These are phyloP conservation scores for Tetragnatha montana DNA, from an alignment of 2,888 invertebrate genomes.

Conservation along the genomic window DNA sequence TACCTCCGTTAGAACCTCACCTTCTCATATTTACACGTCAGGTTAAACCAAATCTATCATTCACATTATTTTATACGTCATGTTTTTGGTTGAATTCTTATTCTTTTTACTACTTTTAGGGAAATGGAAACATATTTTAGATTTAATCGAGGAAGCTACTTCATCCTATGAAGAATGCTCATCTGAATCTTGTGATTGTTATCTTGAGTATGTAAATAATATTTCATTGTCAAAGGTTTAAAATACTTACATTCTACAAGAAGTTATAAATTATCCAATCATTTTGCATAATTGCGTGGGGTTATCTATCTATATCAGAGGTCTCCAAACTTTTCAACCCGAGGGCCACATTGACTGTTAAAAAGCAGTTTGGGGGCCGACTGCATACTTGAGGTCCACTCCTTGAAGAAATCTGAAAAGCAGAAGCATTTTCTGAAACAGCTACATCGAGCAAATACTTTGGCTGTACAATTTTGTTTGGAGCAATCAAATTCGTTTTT, in stretches of 20 bases:
- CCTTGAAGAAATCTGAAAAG: too few relatives aligned
- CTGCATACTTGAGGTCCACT: background rate
- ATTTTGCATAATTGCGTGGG: background rate
- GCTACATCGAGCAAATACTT: too few relatives aligned
- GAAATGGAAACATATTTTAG: slow-evolving; percentile 25
- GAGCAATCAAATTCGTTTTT: too few relatives aligned
- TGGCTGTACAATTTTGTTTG: too few relatives aligned
- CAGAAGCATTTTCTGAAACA: too few relatives aligned
- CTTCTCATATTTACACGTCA: slow-evolving; percentile 25
- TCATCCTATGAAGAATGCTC: slow-evolving; percentile 41
- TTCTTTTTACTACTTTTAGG: background rate
- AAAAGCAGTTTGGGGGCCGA: background rate
- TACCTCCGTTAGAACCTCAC: background rate
- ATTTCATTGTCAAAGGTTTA: background rate
- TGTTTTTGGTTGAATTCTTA: background rate
- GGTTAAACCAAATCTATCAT: slow-evolving; percentile 2
- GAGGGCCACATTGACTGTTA: background rate
- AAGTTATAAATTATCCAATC: background rate
- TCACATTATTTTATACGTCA: background rate
- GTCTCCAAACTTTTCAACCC: background rate
- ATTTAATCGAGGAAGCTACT: slow-evolving; percentile 25
- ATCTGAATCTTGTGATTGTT: slow-evolving; percentile 37
- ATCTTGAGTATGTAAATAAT: slow-evolving; percentile 7
- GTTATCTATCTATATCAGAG: background rate
- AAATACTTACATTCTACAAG: background rate